phyloP scores from a whole-genome alignment of 2,888 invertebrate species.

The Drosophila mimetica region DNA sequence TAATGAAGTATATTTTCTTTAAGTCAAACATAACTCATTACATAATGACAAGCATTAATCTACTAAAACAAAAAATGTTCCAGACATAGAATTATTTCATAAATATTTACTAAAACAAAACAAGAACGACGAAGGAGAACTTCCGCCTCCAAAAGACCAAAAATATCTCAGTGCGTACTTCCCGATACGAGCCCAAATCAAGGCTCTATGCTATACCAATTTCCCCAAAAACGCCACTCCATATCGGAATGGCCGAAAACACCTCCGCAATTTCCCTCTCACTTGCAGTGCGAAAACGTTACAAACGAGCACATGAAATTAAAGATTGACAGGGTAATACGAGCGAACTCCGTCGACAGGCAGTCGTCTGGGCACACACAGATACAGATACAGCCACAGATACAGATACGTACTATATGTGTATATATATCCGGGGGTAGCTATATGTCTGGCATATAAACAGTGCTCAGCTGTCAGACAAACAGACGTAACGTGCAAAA shows the following conservation, averaged over 20 bases:
- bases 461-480: constrained; percentile 59
- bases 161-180: neutral
- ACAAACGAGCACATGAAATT: constrained; percentile 49
- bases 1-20: no score
- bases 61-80: neutral
- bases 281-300: constrained; percentile 37
- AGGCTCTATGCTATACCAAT: neutral
- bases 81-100: neutral
- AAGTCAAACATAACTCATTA: no score
- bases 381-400: neutral
- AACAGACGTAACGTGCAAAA: constrained; percentile 52
- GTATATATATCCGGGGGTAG: constrained; percentile 1
- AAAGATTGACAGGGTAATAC: constrained; percentile 55
- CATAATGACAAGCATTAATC: no score
- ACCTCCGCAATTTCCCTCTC: constrained; percentile 23
- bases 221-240: neutral
- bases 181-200: neutral
- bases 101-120: neutral
- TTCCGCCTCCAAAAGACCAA: neutral
- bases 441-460: constrained; percentile 55
- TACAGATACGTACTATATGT: constrained; percentile 2
- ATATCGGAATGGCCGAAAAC: constrained; percentile 15
- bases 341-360: constrained; percentile 43
- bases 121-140: no score
- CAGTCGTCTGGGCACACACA: constrained; percentile 32